Evolutionary conservation across 2,888 invertebrate species (phyloP).

Genomic region (Gisinianus flammeolus): DNA sequence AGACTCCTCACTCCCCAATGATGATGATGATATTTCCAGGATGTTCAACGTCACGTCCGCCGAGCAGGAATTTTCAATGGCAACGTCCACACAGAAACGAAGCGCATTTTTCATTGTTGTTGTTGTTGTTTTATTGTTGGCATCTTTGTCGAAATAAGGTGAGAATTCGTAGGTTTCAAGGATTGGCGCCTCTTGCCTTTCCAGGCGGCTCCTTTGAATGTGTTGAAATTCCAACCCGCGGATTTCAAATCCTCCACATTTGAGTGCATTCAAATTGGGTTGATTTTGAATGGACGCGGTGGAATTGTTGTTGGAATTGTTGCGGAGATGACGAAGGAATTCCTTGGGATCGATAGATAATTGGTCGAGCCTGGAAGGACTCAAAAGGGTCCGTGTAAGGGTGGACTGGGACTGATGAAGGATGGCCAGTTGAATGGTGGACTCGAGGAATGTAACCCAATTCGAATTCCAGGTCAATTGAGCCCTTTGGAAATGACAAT

Average conservation of each 20-base stretch:
- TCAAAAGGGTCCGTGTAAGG: constrained; percentile 73
- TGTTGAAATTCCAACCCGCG: constrained; percentile 77
- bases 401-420: constrained; percentile 72
- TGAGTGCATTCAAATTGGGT: constrained; percentile 65
- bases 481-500: constrained; percentile 60
- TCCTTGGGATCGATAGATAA: constrained; percentile 70
- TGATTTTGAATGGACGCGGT: constrained; percentile 62
- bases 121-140: constrained; percentile 63
- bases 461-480: constrained; percentile 74
- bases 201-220: constrained; percentile 67
- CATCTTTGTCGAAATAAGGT: constrained; percentile 25
- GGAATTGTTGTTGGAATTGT: constrained; percentile 58
- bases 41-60: constrained; percentile 60
- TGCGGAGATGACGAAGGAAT: constrained; percentile 18
- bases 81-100: constrained; percentile 61
- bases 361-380: constrained; percentile 77
- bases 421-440: constrained; percentile 83
- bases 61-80: constrained; percentile 61
- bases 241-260: constrained; percentile 78
- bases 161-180: constrained; percentile 23
- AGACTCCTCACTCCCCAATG: too few species aligned
- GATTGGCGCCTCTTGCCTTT: constrained; percentile 68
- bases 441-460: constrained; percentile 89
- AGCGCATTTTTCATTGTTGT: constrained; percentile 67
- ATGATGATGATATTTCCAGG: too few species aligned